Evolutionary conservation across 2,113 vertebrate genomes (phyloP), one percentile per base, ranked within the genome.

Genomic region (Sylvietta virens): DNA sequence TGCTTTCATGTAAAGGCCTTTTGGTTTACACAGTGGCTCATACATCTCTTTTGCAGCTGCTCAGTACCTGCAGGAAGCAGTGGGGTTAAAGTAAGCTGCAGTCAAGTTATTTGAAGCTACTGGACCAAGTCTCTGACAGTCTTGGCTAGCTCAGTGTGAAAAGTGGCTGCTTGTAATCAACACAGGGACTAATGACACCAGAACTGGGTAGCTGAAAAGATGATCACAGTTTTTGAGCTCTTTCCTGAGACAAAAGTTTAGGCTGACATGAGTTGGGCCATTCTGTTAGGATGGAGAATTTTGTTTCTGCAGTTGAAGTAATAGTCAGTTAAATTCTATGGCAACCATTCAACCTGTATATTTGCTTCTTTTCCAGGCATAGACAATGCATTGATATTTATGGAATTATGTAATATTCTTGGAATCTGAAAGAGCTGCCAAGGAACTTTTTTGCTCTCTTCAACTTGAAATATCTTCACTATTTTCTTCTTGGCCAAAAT

Each of bases 341-440:
- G 93, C 88, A 92, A 47, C 20, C 58, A 35, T 92, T 96, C 92
- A 96, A 74, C 78, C 82, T 92, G 60, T 96, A 1, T 92, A 74
- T 92, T 92, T 84, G 60, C 69, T 79, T 90, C 93, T 69, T 81
- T 96, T 92, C 82, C 86, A 97, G 65, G 70, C 61, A 88, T 77
- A 92, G 84, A 95, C 82, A 95, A 81, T 94, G 86, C 90, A 94
- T 86, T 92, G 94, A 95, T 84, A 96, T 95, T 95, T 96, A 72
- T 95, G 80, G 79, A 95, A 86, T 92, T 92, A 81, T 71, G 77
- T 61, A 94, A 9, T 91, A 72, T 81, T 94, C 40, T 47, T 89
- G 94, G 91, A 97, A 92, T 96, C 76, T 93, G 69, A 80, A 87
- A 93, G 79, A 91, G 78, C 74, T 1, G 53, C 88, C 96, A 94